Percentiles rank a stretch among this genome's conserved stretches.
phyloP scores from a whole-genome alignment of 2,888 invertebrate species.

The Papilio protenor region DNA sequence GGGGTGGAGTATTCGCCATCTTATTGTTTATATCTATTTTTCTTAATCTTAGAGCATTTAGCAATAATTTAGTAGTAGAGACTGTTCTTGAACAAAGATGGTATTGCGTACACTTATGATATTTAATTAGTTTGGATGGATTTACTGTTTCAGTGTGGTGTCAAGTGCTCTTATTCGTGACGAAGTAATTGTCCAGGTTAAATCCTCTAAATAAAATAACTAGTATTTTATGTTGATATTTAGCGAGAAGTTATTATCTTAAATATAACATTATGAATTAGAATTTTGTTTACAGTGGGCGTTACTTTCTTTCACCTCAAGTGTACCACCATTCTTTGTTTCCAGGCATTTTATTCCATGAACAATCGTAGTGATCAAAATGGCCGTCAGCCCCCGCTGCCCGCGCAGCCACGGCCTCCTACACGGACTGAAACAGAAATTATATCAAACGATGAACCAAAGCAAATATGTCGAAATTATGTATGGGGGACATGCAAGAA shows the following conservation, averaged over 20 bases:
- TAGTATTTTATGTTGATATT: neutral
- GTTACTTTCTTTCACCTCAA: neutral
- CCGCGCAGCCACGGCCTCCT: constrained; percentile 56
- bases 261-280: neutral
- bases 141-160: constrained; percentile 13
- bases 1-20: constrained; percentile 27
- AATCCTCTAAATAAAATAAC: neutral
- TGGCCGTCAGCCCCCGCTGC: constrained; percentile 65
- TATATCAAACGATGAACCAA: constrained; percentile 47
- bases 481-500: constrained; percentile 74
- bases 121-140: constrained; percentile 25
- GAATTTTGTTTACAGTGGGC: neutral
- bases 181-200: constrained; percentile 3
- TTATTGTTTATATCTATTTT: constrained; percentile 38
- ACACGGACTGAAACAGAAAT: constrained; percentile 53
- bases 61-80: neutral
- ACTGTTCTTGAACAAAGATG: constrained; percentile 27
- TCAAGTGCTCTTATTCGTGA: constrained; percentile 23
- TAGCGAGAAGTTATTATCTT: neutral
- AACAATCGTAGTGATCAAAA: constrained; percentile 60
- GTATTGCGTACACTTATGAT: constrained; percentile 5
- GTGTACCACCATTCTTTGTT: neutral
- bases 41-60: constrained; percentile 1
- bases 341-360: constrained; percentile 51
- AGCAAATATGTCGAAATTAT: constrained; percentile 66